phyloP scores from a whole-genome alignment of 1,140 invertebrate genomes.

The Saccostrea echinata region DNA sequence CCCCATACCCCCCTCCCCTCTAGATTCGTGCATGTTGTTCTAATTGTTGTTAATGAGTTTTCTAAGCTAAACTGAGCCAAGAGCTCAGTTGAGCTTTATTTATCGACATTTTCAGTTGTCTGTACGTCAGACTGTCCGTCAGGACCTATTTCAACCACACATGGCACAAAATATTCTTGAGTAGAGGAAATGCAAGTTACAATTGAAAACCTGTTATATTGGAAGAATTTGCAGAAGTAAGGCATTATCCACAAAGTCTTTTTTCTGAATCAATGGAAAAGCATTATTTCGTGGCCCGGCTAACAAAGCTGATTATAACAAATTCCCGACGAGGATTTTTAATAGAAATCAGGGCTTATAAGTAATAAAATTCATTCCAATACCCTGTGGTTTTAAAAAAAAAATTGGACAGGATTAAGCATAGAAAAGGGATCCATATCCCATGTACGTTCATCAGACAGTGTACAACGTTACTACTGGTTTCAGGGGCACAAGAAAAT shows the following conservation, averaged over 20 bases:
- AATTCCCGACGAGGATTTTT: conserved; percentile 36
- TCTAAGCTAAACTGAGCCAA: too few species aligned
- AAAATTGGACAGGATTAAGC: conserved; percentile 2
- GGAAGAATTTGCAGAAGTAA: background rate
- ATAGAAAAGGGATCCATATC: background rate
- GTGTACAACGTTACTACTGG: background rate
- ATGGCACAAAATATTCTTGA: too few species aligned
- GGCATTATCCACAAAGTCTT: background rate
- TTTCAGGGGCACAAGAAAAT: background rate
- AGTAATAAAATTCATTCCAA: background rate
- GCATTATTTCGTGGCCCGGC: background rate
- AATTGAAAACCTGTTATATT: too few species aligned
- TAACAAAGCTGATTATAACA: background rate
- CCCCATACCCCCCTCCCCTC: too few species aligned
- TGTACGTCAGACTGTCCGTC: too few species aligned
- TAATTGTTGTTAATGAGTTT: too few species aligned
- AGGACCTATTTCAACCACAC: too few species aligned
- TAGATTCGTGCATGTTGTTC: too few species aligned
- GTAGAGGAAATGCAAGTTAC: too few species aligned
- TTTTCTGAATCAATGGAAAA: background rate
- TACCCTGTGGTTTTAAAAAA: conserved; percentile 37
- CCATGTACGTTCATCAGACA: background rate
- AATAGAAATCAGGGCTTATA: conserved; percentile 42
- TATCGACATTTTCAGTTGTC: too few species aligned
- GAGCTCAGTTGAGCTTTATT: too few species aligned